These are phyloP conservation scores for Macrosoma leucophasiata DNA, from an alignment of 2,888 invertebrate genomes.

Conservation along the genomic window DNA sequence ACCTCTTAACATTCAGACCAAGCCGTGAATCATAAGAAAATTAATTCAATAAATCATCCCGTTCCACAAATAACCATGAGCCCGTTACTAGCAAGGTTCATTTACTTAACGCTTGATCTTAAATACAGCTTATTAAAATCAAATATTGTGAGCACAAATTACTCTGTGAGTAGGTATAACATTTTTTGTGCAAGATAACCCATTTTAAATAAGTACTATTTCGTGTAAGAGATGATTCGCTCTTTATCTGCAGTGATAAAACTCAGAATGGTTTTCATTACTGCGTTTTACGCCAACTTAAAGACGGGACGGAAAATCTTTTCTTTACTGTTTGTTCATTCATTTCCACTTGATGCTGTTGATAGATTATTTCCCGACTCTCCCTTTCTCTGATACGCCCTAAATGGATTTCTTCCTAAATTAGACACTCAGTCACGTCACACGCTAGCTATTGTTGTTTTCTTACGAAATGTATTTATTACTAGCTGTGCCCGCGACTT, in stretches of 20 bases:
- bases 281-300: no score
- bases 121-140: no score
- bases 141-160: no score
- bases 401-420: constrained; percentile 45
- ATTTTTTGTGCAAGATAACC: no score
- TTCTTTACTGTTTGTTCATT: constrained; percentile 54
- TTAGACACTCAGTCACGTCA: constrained; percentile 41
- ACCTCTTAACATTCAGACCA: constrained; percentile 59
- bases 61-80: constrained; percentile 50
- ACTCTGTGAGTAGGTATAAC: no score
- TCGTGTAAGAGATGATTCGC: no score
- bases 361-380: constrained; percentile 53
- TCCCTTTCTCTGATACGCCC: constrained; percentile 30
- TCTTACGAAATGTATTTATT: no score
- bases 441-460: constrained; percentile 34
- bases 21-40: constrained; percentile 58
- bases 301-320: no score
- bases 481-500: no score
- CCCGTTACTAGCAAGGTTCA: constrained; percentile 47
- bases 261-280: no score
- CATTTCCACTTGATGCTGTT: constrained; percentile 50
- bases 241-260: no score
- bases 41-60: constrained; percentile 67
- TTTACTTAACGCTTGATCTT: constrained; percentile 44
- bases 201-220: no score